A percentile compares a stretch with the other conserved stretches of the same genome.
phyloP scores from a whole-genome alignment of 2,113 vertebrate species.

The Picathartes gymnocephalus region DNA sequence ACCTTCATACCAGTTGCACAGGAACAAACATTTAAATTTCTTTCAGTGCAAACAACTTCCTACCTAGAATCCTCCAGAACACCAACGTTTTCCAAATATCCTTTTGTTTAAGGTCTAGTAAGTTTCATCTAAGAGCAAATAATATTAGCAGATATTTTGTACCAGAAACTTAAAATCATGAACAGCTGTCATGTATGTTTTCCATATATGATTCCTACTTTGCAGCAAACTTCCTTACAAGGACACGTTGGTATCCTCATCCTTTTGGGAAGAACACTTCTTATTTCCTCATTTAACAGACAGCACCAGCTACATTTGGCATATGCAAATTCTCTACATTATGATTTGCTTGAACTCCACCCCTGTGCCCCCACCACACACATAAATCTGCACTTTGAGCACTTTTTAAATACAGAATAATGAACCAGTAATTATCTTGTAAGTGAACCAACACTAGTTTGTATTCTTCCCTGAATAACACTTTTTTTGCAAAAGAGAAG shows the following conservation, averaged over 20 bases:
- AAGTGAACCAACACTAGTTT: constrained; percentile 12
- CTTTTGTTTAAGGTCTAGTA: not conserved
- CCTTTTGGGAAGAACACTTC: not conserved
- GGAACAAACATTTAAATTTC: not conserved
- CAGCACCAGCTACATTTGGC: not conserved
- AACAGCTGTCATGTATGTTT: not conserved
- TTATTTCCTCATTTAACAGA: not conserved
- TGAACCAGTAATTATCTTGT: constrained; percentile 1
- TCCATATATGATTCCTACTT: not conserved
- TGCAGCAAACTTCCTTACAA: not conserved
- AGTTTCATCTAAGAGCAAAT: constrained; percentile 1
- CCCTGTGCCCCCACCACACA: not conserved
- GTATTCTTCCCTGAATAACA: constrained; percentile 48
- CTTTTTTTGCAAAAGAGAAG: constrained; percentile 2
- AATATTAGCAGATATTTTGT: not conserved
- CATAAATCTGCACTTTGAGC: constrained; percentile 15
- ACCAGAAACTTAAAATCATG: not conserved
- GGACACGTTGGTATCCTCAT: not conserved
- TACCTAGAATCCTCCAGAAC: not conserved
- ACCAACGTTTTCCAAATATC: not conserved
- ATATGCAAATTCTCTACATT: not conserved
- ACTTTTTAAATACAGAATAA: constrained; percentile 46
- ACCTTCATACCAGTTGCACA: not conserved
- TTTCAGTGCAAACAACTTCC: not conserved
- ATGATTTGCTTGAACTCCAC: not conserved